Base-by-base conservation (phyloP, 2,888 invertebrate genomes). In the Chloroclysta siterata region DNA sequence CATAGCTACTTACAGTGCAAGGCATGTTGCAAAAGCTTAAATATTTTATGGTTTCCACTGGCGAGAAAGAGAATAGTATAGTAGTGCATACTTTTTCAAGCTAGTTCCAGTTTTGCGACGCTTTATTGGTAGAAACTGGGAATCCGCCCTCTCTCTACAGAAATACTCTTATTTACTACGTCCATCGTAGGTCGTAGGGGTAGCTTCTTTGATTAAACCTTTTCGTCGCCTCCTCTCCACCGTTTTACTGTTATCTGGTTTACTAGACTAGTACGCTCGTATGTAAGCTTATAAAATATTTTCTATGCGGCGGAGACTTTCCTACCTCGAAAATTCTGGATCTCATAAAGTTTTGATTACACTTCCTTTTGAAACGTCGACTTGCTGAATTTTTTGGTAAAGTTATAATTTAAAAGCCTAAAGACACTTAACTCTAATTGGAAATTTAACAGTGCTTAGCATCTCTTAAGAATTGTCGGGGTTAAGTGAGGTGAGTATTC, bases 201-300 rank as follows among this genome's bases (percentile, higher is more conserved):
- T 74, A 80, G 80, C 78, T 78, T 79, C 84, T 88, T 87, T 89
- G 88, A 89, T 88, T 89, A 88, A 85, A 88, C 83, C 84, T 85
- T 87, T 87, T 84, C 78, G 79, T 73, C 78, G 79, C 77, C 73
- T 78, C 71, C 73, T 72, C 80, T 76, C 77, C 72, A 78, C 77
- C 82, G 79, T 83, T 83, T 82, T 79, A 79, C 78, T 84, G 83
- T 82, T 87, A 86, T 88, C 82, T 83, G 77, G 79, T 82, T 80
- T 79, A 77, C 72, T 74, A 68, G 72, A 77, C 72, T 74, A 68
- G 72, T 78, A 65, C 73, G 76, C 74, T 82, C 79, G 56, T 82
- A 83, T 84, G 82, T 70, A 74, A 79, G 76, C 79, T 79, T 72
- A 73, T 72, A 77, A 79, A 84, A 83, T 82, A 82, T 83, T 82